Percentiles rank a stretch among this genome's conserved stretches.
These are phyloP conservation scores for Epicampocera succincta DNA, from an alignment of 2,888 invertebrate species.

Conservation along the genomic window DNA sequence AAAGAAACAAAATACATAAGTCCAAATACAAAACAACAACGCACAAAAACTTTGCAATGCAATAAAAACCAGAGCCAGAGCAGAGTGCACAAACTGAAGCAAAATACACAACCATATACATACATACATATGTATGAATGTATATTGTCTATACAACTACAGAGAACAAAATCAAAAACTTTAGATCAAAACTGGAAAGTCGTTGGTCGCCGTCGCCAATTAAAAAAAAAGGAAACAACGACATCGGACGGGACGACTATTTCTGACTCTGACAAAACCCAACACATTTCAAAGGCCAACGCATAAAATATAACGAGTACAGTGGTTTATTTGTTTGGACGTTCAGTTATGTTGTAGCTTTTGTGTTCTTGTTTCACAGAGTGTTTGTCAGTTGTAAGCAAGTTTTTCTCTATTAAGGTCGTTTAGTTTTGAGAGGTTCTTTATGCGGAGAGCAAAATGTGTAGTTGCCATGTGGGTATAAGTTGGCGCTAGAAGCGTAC, in stretches of 20 bases:
- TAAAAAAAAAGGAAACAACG: constrained; percentile 30
- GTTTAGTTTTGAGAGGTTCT: constrained; percentile 17
- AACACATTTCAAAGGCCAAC: constrained; percentile 58
- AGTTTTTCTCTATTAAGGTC: constrained; percentile 34
- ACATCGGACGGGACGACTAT: not conserved
- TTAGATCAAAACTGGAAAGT: constrained; percentile 67
- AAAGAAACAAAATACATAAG: constrained; percentile 39
- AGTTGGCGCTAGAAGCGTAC: not conserved
- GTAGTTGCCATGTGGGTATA: constrained; percentile 11
- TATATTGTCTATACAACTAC: not conserved
- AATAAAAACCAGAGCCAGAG: constrained; percentile 19
- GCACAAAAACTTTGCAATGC: constrained; percentile 12
- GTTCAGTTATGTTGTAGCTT: constrained; percentile 29
- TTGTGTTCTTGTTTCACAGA: constrained; percentile 16
- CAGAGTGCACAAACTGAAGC: too few species aligned
- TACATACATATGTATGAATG: not conserved
- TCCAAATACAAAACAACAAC: not conserved
- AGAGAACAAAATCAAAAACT: constrained; percentile 46
- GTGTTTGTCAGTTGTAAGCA: constrained; percentile 6
- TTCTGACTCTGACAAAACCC: not conserved
- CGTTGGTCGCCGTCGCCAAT: constrained; percentile 34
- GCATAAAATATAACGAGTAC: constrained; percentile 48
- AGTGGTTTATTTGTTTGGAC: constrained; percentile 56
- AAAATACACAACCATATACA: not conserved
- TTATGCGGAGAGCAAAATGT: not conserved